Evolutionary conservation across 2,888 invertebrate genomes (phyloP), one percentile per base, ranked within the genome.

Genomic region (Galeruca laticollis): DNA sequence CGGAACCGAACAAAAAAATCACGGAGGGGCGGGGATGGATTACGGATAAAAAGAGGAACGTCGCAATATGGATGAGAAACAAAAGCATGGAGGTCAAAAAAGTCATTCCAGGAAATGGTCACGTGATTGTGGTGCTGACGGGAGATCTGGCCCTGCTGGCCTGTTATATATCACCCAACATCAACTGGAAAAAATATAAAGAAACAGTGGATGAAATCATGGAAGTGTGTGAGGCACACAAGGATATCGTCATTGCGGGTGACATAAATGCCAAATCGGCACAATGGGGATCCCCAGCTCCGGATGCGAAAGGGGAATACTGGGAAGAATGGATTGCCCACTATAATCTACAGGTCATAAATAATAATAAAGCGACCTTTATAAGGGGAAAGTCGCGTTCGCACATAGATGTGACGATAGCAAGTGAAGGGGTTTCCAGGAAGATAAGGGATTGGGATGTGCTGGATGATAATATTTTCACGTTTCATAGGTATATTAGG

Each of bases 231-330:
- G 51, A 57, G 15, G 13, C 3, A 8, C n/a, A n/a, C 1, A 8
- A 47, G 13, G 33, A 67, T 6, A 9, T n/a, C 3, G 13, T 71
- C 9, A 10, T 68, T 2, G 11, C 64, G 35, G 71, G 71, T 1
- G 65, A 71, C 11, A 10, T 71, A 0, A 69, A 71, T 33, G 59
- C 64, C 0, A 71, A 71, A 61, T 60, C 71, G 9, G 33, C 68
- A 8, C 15, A 18, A 20, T 71, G 68, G 62, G 65, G 62, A 9
- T 60, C 65, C 18, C 57, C 65, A 15, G n/a, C 5, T 13, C 18
- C 21, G 21, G 68, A 71, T 18, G 18, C 1, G 11, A 68, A 60
- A 52, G 66, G 66, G 0, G 35, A 56, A 5, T 49, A 51, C 26
- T 11, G 68, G 4, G 51, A 18, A 11, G 71, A 71, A 18, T 62